Base-by-base conservation (phyloP, 1,140 invertebrate genomes). In the Drosophila sp. region DNA sequence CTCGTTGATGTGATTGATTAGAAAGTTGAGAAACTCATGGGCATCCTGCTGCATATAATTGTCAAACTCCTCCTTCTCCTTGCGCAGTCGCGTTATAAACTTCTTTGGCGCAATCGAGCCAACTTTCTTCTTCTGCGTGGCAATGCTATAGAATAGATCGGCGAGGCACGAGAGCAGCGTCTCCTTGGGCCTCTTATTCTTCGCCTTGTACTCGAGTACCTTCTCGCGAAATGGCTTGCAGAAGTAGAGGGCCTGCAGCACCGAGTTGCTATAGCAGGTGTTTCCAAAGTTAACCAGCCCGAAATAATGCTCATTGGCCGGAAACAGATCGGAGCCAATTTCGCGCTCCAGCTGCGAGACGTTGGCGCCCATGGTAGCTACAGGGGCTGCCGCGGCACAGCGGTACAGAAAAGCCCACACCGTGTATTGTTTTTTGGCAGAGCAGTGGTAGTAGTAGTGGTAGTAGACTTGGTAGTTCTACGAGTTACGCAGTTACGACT, bases 41-140 rank as follows among this genome's bases (percentile, higher is more conserved):
- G 99, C 99, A 96, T 99, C 99, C 94, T 99, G 99, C 92, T 99
- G 98, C 96, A 99, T 98, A 91, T 99, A 99, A 93, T 99, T 99
- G 93, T 99, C 98, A 94, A 99, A 99, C 90, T 98, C 96, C 93
- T 99, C 98, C 95, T 99, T 99, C 93, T 99, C 99, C 94, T 99
- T 99, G 84, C 98, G 95, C 83, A 99, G 92, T 84, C 98, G 94
- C 78, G 98, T 97, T 87, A 99, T 99, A 93, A 99, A 99, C 92
- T 99, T 99, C 93, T 99, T 99, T 76, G 99, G 99, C 53, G 99
- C 98, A 92, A 99, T 98, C 40, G 98, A 99, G 40, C 99, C 99
- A 70, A 99, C 98, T 95, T 99, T 99, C 92, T 99, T 99, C 94
- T 99, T 99, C 91, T 99, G 99, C 4, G 98, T 99, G 2, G 98